Base-by-base conservation (phyloP, 1,140 invertebrate species). In the Zophobas atratus region DNA sequence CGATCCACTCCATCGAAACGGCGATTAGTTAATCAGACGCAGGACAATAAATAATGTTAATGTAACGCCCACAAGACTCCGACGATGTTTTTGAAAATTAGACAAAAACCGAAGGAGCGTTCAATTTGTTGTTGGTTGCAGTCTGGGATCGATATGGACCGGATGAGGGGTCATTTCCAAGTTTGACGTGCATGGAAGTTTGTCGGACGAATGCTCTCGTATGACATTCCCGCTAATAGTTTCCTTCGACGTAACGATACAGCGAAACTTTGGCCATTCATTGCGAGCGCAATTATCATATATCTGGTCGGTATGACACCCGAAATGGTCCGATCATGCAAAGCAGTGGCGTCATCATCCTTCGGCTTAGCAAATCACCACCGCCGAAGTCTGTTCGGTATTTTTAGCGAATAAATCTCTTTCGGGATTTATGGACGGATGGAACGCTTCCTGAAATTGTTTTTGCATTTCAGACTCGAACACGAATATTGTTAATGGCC, bases 281-380 rank as follows among this genome's bases (percentile, higher is more conserved):
- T 83, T 79, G 79, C 60, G 73, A 79, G 75, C 71, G 79, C 82
- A 83, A 83, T 83, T 83, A 83, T 83, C 82, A 83, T 83, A 83
- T 83, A 83, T 83, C 77, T 77, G 75, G 70, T 74, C 77, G 75
- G 80, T 80, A 83, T 81, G 82, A 83, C 82, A 83, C 74, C 77
- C 63, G 75, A 77, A 83, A 83, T 75, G 79, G 79, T 77, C 51
- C 75, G 77, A 80, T 81, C 82, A 83, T 83, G 82, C 82, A 83
- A 83, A 83, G 77, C 79, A 77, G 60, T 43, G 55, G 55, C 55
- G 75, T 77, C 79, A 80, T 79, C 77, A 76, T 74, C 70, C 57
- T 53, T 70, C 75, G 76, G 78, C 76, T 80, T 81, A 74, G 76
- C 78, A 80, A 81, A 80, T 81, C 80, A 81, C 76, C 79, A 73